Conservation (phyloP, 2,888 invertebrate genomes). For the Micoletzkya japonica region DNA sequence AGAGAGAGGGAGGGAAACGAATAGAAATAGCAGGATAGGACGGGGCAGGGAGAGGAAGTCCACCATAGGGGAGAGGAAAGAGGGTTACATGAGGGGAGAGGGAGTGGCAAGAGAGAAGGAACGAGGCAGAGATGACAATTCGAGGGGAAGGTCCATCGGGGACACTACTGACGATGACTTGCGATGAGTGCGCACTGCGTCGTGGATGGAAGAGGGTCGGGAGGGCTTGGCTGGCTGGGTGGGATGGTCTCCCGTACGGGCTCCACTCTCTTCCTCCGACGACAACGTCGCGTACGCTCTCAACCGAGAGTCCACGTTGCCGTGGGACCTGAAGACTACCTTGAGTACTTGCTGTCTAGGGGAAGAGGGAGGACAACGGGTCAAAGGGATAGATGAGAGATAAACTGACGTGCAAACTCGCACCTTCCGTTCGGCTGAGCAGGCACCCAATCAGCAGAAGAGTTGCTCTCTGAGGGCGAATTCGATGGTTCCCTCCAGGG, state of each 20-base stretch:
- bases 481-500: slow-evolving; percentile 43
- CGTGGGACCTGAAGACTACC: slow-evolving; percentile 6
- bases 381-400: neutral
- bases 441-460: slow-evolving; percentile 44
- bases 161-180: neutral
- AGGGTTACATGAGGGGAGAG: neutral
- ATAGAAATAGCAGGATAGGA: neutral
- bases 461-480: slow-evolving; percentile 48
- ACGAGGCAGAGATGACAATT: neutral
- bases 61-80: neutral
- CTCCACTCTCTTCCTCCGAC: slow-evolving; percentile 23
- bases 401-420: neutral
- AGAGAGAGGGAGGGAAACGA: slow-evolving; percentile 3
- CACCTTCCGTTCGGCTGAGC: neutral
- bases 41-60: neutral
- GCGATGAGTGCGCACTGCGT: neutral
- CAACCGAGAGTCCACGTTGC: neutral
- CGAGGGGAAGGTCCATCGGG: neutral
- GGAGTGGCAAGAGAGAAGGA: slow-evolving; percentile 5
- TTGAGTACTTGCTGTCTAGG: neutral
- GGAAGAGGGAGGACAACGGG: neutral
- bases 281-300: slow-evolving; percentile 14
- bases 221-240: slow-evolving; percentile 16
- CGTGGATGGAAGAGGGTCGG: neutral
- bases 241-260: slow-evolving; percentile 24